Conservation (phyloP, 2,113 vertebrate species). For the Mus pahari region DNA sequence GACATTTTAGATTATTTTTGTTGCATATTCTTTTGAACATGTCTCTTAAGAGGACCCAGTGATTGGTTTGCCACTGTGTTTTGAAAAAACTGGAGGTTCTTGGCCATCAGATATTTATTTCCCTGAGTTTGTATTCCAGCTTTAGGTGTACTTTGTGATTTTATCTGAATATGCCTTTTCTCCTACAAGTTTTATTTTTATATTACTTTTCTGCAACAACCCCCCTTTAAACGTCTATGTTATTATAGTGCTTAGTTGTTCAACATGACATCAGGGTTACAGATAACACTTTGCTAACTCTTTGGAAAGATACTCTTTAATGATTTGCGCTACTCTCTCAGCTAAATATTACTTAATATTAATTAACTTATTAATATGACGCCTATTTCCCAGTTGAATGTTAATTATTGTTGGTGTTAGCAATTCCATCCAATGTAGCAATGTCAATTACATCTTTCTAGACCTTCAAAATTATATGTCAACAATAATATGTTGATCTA, state of each 20-base stretch:
- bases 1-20: constrained; percentile 32
- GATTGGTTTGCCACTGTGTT: constrained; percentile 3
- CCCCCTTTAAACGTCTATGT: not conserved
- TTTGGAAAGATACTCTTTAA: not conserved
- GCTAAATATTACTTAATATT: constrained; percentile 11
- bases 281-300: not conserved
- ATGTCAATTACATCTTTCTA: not conserved
- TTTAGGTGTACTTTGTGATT: not conserved
- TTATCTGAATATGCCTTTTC: constrained; percentile 20
- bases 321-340: not conserved
- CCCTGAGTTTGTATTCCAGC: constrained; percentile 19
- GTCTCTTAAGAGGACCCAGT: constrained; percentile 25
- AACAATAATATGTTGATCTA: not conserved
- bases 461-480: not conserved
- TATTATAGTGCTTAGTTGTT: constrained; percentile 18
- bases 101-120: constrained; percentile 11
- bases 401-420: constrained; percentile 2
- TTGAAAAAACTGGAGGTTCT: constrained; percentile 45
- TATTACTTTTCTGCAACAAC: constrained; percentile 31
- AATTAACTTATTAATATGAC: not conserved
- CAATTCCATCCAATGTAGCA: not conserved
- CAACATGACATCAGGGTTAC: not conserved
- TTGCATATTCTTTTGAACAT: not conserved
- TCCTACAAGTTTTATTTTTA: constrained; percentile 51
- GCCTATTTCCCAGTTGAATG: not conserved